A percentile compares a stretch with the other conserved stretches of the same genome.
Evolutionary conservation across 2,113 vertebrate species (phyloP).

Genomic region (Caracal caracal): DNA sequence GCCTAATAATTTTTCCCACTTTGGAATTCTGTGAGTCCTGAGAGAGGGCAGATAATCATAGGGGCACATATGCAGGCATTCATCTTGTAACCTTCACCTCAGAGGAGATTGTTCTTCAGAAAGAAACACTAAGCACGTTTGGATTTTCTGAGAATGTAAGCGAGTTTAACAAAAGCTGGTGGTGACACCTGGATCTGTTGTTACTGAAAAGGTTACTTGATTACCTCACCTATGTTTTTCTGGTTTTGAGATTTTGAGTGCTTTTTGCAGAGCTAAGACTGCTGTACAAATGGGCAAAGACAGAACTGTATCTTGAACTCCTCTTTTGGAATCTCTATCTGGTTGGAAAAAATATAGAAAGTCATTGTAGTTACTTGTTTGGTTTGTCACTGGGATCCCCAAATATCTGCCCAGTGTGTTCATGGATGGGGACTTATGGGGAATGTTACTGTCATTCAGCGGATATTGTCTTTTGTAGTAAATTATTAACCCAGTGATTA

Average conservation of each 20-base stretch:
- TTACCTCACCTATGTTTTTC: neutral
- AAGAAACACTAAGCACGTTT: neutral
- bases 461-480: neutral
- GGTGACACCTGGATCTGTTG: neutral
- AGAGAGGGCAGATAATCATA: neutral
- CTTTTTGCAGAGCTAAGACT: neutral
- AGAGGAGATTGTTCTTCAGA: neutral
- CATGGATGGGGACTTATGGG: neutral
- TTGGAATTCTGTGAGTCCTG: slow-evolving; percentile 3
- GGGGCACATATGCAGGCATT: neutral
- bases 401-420: neutral
- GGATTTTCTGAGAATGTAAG: neutral
- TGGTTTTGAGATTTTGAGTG: neutral
- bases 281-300: neutral
- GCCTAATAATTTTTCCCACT: neutral
- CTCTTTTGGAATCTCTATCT: neutral
- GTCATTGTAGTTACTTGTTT: neutral
- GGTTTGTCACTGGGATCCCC: neutral
- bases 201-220: neutral
- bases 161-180: neutral
- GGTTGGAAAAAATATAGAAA: neutral
- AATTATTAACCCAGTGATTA: neutral
- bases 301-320: neutral
- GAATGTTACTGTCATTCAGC: neutral
- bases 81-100: neutral